Conservation (phyloP, 2,113 vertebrate genomes). For the Prunella fulvescens region DNA sequence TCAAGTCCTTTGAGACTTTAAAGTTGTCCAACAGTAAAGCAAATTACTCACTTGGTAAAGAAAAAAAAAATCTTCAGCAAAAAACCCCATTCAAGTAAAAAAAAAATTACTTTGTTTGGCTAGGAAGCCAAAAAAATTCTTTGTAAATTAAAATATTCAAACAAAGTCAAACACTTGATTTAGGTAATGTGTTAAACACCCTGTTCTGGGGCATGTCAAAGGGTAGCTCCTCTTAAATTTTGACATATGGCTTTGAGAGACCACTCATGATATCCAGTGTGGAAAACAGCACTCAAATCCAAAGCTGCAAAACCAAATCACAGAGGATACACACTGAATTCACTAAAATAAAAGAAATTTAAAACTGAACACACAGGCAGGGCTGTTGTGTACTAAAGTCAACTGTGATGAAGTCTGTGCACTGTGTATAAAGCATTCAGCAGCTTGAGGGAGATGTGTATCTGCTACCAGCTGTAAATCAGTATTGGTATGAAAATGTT, state of each 20-base stretch:
- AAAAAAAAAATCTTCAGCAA: not conserved
- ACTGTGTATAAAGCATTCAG: accelerated
- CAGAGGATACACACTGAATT: accelerated
- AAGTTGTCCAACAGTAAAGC: not conserved
- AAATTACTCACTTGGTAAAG: not conserved
- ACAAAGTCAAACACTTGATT: not conserved
- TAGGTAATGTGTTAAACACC: not conserved
- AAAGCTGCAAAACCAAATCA: not conserved
- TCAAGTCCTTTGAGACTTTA: not conserved
- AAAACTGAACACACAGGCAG: not conserved
- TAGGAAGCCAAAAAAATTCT: not conserved
- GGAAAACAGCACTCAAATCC: not conserved
- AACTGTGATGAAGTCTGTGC: not conserved
- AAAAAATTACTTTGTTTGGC: too few species aligned
- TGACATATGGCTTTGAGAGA: not conserved
- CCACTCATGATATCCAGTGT: accelerated
- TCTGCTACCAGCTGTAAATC: not conserved
- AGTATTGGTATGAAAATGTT: accelerated
- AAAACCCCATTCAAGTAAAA: not conserved
- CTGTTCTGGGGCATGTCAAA: too few species aligned
- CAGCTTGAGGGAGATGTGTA: not conserved
- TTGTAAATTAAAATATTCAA: too few species aligned
- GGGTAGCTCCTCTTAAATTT: not conserved
- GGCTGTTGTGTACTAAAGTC: not conserved
- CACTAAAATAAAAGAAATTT: not conserved